These are phyloP conservation scores for Mimas tiliae DNA, from an alignment of 2,888 invertebrate species.

Conservation along the genomic window DNA sequence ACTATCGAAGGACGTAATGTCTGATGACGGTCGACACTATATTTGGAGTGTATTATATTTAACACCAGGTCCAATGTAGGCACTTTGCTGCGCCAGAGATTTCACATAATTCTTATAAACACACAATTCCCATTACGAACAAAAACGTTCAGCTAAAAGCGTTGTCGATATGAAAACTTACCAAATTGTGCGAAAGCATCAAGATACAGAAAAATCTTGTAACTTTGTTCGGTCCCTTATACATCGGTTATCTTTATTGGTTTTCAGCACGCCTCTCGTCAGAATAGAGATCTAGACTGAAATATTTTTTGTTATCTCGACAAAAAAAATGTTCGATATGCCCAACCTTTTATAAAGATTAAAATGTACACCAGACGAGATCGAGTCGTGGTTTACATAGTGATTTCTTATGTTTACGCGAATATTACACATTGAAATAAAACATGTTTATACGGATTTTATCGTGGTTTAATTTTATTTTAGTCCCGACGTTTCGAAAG, in stretches of 20 bases:
- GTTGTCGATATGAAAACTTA: slow-evolving; percentile 12
- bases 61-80: too few species aligned
- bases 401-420: not conserved
- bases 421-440: too few species aligned
- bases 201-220: slow-evolving; percentile 22
- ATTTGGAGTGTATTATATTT: too few species aligned
- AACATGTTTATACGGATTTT: too few species aligned
- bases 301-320: slow-evolving; percentile 1
- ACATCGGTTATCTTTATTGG: slow-evolving; percentile 26
- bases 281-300: slow-evolving; percentile 1
- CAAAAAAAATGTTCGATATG: slow-evolving; percentile 7
- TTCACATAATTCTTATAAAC: not conserved
- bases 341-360: slow-evolving; percentile 21
- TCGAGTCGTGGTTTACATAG: not conserved
- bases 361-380: slow-evolving; percentile 1
- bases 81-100: too few species aligned
- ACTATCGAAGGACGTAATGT: too few species aligned
- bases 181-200: slow-evolving; percentile 23
- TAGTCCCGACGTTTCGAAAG: too few species aligned
- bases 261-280: slow-evolving; percentile 16
- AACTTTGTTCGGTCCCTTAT: slow-evolving; percentile 4
- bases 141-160: slow-evolving; percentile 1
- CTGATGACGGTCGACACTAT: too few species aligned
- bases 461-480: too few species aligned
- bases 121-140: not conserved